These are phyloP conservation scores for Atta cephalotes DNA, from an alignment of 1,140 invertebrate genomes.

Conservation along the genomic window DNA sequence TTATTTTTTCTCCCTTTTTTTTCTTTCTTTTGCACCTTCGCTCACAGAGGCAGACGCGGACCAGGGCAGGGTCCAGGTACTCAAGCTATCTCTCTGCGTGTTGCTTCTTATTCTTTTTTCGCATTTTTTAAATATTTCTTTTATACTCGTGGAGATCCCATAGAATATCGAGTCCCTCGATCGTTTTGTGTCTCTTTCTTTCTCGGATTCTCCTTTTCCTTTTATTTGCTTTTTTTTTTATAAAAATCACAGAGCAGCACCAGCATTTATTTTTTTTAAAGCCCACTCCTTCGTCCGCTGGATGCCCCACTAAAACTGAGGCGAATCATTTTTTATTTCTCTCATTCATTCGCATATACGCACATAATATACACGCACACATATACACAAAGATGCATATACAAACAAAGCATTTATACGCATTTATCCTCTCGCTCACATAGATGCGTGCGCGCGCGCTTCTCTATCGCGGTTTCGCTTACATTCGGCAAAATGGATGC, in stretches of 20 bases:
- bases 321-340: constrained; percentile 61
- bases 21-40: constrained; percentile 64
- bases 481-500: constrained; percentile 62
- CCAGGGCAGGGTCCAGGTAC: constrained; percentile 84
- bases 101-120: constrained; percentile 47
- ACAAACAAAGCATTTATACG: not conserved
- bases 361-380: not conserved
- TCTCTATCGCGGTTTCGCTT: constrained; percentile 46
- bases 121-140: constrained; percentile 28
- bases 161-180: constrained; percentile 28
- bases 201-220: constrained; percentile 40
- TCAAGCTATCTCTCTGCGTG: constrained; percentile 81
- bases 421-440: not conserved
- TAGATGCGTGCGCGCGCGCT: constrained; percentile 3
- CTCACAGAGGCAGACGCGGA: constrained; percentile 77
- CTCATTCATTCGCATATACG: constrained; percentile 19
- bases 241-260: constrained; percentile 86
- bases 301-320: constrained; percentile 82
- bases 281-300: constrained; percentile 79
- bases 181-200: constrained; percentile 38
- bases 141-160: constrained; percentile 32
- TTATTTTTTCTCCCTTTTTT: not conserved
- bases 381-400: not conserved
- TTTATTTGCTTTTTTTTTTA: constrained; percentile 74
- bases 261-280: constrained; percentile 83